Evolutionary conservation across 1,140 invertebrate genomes (phyloP), one percentile per base, ranked within the genome.

Genomic region (Trachelipus rathkii): DNA sequence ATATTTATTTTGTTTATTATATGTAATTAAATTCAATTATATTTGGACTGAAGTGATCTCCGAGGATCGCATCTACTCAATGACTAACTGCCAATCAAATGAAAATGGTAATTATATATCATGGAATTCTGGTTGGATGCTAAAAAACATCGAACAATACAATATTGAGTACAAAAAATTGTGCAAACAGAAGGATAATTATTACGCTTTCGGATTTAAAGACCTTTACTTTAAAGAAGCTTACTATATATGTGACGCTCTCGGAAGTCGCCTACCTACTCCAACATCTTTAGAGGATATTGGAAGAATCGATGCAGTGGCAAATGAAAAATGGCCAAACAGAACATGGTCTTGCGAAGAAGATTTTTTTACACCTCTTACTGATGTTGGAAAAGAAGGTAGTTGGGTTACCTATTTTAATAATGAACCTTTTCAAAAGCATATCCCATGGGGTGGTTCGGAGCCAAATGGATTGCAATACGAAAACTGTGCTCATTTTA

Each of bases 401-500:
- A 13, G 11, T 1, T 75, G 73, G 73, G 24, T 75, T 13, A 50
- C 43, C 21, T 19, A 60, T 0, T 69, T 33, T 75, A 6, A 33
- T 33, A 33, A 33, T 33, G 33, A 33, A 33, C 33, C 33, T 33
- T 33, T 33, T 33, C 1, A 33, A 6, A 33, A 33, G 6, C 2
- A 33, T 8, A 33, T 73, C 8, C 10, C 60, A 15, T 46, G 73
- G 67, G 19, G 45, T 13, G 73, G 45, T 19, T 44, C 44, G 13
- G 73, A 75, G 43, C 73, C 73, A 21, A 75, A 75, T 44, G 73
- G 73, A 11, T 24, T 75, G 2, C 66, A 33, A 6, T 75, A 68
- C 73, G 73, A 75, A 69, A 75, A 75, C 53, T 75, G 73, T 69
- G 53, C 66, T 15, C 33, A 33, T 33, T 23, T 73, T 45, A 45